Base-by-base conservation (phyloP, 1,140 invertebrate genomes). In the Frieseomelitta varia region DNA sequence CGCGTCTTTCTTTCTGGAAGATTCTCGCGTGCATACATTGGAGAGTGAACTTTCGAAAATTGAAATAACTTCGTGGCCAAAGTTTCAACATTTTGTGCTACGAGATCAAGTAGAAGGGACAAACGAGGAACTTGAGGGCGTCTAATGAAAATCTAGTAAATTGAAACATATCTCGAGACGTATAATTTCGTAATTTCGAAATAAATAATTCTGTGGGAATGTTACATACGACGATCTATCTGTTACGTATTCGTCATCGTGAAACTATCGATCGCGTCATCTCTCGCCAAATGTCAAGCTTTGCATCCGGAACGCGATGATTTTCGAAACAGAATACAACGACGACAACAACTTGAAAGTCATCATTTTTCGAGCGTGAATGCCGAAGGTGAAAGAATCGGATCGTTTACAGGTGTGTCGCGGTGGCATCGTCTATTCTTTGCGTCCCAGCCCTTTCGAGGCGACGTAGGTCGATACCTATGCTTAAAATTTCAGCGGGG, bases 371-470 rank as follows among this genome's bases (percentile, higher is more conserved):
- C 21, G 21, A 71, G 76, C 51, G 34, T 19, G 67, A 63, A 27
- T n/a, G 4, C 47, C 39, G 58, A 67, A 76, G 78, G 63, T 65
- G 77, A 14, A 78, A 86, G 73, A 74, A 81, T 53, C 15, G n/a
- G 81, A 80, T 78, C 34, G 27, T 67, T 58, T 72, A 79, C 82
- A 85, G 84, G 79, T 82, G 84, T 85, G 84, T 81, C 84, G 34
- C n/a, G 68, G 67, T 47, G 27, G 53, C 75, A 61, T 84, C 79
- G 67, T 78, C 74, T 65, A 73, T 81, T 81, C 65, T 84, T 80
- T 65, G 27, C 4, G 30, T 63, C 15, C 75, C 67, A 61, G 72
- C 84, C 69, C 74, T 74, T 79, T 71, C 34, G 24, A 61, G 19
- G 17, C 56, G 24, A 27, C 47, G n/a, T 69, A 71, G 75, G 55